phyloP scores from a whole-genome alignment of 2,113 vertebrate species.

The Cephalopholis sonnerati region DNA sequence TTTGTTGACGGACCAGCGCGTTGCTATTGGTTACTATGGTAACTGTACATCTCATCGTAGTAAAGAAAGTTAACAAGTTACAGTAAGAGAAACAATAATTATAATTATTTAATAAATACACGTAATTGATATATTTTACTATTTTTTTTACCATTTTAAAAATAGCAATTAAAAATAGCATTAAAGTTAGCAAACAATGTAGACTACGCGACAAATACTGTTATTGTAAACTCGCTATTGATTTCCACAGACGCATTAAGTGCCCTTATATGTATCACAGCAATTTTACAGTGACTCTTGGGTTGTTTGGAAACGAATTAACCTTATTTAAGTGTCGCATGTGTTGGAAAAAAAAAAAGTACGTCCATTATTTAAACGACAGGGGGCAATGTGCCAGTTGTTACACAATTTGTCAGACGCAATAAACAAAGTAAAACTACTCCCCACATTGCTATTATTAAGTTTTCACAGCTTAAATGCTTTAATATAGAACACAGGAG shows the following conservation, averaged over 20 bases:
- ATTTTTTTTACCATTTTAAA: no score
- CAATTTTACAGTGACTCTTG: background rate
- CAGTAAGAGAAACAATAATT: background rate
- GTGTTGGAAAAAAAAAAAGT: background rate
- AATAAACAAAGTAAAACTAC: background rate
- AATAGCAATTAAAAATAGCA: no score
- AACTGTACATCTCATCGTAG: background rate
- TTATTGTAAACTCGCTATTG: background rate
- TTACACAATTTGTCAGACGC: background rate
- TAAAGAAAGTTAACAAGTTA: background rate
- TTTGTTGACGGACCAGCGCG: conserved; percentile 23
- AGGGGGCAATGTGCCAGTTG: background rate
- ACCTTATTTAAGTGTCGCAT: background rate
- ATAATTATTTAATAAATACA: background rate
- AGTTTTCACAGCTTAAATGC: background rate
- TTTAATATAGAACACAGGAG: background rate
- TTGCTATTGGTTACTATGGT: conserved; percentile 12
- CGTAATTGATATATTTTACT: background rate
- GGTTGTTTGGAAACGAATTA: background rate
- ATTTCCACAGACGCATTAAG: background rate
- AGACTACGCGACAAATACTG: background rate
- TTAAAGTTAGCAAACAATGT: background rate
- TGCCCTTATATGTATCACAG: background rate
- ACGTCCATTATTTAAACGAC: background rate
- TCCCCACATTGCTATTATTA: background rate